phyloP scores from a whole-genome alignment of 2,888 invertebrate genomes.

The Iselma pallidipennis region DNA sequence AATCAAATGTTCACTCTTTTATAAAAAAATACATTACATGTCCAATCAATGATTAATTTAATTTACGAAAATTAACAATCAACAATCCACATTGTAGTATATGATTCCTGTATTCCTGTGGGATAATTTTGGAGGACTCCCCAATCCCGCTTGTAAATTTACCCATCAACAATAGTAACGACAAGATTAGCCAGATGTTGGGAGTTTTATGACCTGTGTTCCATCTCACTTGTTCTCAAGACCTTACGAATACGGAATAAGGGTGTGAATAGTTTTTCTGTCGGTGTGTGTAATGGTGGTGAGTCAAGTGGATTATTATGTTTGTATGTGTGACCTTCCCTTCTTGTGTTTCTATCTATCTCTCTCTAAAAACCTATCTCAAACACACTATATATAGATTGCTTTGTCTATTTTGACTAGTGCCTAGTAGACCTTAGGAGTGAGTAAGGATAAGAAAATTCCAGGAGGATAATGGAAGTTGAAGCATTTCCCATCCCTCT shows the following conservation, averaged over 20 bases:
- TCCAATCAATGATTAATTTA: too few species aligned
- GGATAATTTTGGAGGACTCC: neutral
- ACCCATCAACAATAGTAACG: neutral
- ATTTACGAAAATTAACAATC: too few species aligned
- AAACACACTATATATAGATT: neutral
- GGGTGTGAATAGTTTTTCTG: constrained; percentile 1
- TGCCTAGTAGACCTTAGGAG: too few species aligned
- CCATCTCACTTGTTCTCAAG: neutral
- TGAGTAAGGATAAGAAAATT: too few species aligned
- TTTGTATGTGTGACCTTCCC: neutral
- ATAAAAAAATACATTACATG: too few species aligned
- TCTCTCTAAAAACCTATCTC: neutral
- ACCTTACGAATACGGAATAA: neutral
- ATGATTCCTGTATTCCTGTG: too few species aligned
- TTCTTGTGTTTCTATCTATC: neutral
- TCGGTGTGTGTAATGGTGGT: neutral
- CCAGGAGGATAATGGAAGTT: too few species aligned
- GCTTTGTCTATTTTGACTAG: too few species aligned
- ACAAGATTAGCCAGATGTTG: constrained; percentile 1
- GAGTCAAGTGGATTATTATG: neutral
- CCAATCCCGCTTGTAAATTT: neutral
- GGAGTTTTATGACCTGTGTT: neutral
- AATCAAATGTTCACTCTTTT: too few species aligned
- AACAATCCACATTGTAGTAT: too few species aligned
- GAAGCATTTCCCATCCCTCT: too few species aligned